Conservation (phyloP, 2,113 vertebrate genomes). For the Eurypyga helias region DNA sequence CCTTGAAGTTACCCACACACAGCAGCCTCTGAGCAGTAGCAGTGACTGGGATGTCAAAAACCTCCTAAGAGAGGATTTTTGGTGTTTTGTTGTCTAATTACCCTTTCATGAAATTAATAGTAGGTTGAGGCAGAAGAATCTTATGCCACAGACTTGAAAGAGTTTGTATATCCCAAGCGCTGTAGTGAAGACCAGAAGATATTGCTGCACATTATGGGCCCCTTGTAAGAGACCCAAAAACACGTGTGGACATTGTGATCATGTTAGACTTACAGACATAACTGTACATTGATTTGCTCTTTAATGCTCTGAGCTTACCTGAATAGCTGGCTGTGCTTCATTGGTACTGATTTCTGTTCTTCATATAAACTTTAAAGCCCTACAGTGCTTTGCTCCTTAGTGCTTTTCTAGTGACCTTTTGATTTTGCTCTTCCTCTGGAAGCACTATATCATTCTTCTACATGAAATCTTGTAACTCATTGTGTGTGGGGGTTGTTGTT, state of each 20-base stretch:
- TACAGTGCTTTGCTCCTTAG: background rate
- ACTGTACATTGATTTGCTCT: background rate
- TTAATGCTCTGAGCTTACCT: background rate
- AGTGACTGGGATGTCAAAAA: background rate
- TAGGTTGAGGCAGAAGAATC: background rate
- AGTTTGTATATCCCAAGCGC: background rate
- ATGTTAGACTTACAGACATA: background rate
- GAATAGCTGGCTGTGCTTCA: background rate
- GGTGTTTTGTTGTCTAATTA: background rate
- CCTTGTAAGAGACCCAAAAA: background rate
- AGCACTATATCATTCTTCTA: background rate
- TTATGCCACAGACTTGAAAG: background rate
- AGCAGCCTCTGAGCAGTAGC: background rate
- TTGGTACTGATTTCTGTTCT: background rate
- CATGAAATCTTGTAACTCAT: background rate
- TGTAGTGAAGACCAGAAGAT: background rate
- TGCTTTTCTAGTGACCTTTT: background rate
- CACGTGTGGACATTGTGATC: background rate
- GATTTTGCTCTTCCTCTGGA: background rate
- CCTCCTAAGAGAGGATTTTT: background rate
- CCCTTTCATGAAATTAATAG: background rate
- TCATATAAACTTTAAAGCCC: background rate
- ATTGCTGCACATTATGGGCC: background rate
- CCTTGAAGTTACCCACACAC: background rate
- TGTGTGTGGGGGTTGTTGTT: background rate